Percentiles rank a stretch among this genome's conserved stretches.
Evolutionary conservation across 2,888 invertebrate species (phyloP).

Genomic region (Brachyopa scutellaris): DNA sequence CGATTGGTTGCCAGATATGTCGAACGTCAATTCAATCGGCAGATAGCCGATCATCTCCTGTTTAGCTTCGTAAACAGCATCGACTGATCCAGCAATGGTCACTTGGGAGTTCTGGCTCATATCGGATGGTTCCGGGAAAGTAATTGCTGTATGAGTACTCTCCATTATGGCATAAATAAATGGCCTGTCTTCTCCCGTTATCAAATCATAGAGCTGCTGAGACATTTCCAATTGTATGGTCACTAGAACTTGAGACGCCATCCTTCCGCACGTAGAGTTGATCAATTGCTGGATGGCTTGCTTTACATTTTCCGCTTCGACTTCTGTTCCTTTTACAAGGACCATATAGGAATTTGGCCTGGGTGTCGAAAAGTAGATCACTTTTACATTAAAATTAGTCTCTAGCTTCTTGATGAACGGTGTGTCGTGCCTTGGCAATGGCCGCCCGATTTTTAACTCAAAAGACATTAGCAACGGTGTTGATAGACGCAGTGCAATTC

Average conservation of each 20-base stretch:
- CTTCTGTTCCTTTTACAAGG: constrained; percentile 94
- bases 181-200: constrained; percentile 90
- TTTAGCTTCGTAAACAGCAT: constrained; percentile 93
- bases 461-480: constrained; percentile 96
- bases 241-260: constrained; percentile 89
- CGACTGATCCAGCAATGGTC: constrained; percentile 93
- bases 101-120: constrained; percentile 93
- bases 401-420: constrained; percentile 92
- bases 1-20: constrained; percentile 91
- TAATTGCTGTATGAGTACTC: constrained; percentile 93
- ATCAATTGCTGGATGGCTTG: constrained; percentile 92
- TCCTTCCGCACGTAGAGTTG: constrained; percentile 78
- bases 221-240: constrained; percentile 97
- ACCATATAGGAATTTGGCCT: constrained; percentile 92
- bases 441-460: constrained; percentile 91
- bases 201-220: constrained; percentile 94
- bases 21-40: constrained; percentile 96
- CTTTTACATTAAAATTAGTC: constrained; percentile 92
- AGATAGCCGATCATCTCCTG: constrained; percentile 95
- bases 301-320: constrained; percentile 92
- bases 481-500: constrained; percentile 92
- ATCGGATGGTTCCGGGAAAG: constrained; percentile 95
- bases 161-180: constrained; percentile 94
- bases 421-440: constrained; percentile 88
- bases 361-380: constrained; percentile 91